Base-by-base conservation (phyloP, 2,113 vertebrate species). In the Anas platyrhynchos region DNA sequence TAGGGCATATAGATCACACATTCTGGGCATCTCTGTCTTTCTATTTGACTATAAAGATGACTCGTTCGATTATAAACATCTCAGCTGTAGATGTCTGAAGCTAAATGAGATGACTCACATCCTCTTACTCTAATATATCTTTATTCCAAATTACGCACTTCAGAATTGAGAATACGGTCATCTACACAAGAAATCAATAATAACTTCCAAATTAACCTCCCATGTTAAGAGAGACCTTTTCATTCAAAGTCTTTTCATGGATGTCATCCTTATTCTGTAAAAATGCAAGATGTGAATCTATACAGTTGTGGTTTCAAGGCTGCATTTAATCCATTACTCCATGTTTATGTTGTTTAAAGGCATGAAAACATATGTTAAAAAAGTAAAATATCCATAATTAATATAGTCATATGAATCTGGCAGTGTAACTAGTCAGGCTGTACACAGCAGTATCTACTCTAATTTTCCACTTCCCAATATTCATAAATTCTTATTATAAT, bases 71-170 rank as follows among this genome's bases (percentile, higher is more conserved):
- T 94, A 94, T 89, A 95, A 95, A 95, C 93, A 96, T 93, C 86
- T 96, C 84, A 94, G 86, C 81, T 95, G 83, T 97, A 80, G 91
- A 88, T 52, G 68, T 96, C 86, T 92, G 86, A 91, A 92, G 58
- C 74, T 82, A 96, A 95, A 93, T 89, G 43, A 92, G 92, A 94
- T 93, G 44, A 97, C 89, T 95, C 91, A 91, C 26, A 93, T 93
- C 91, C 81, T 91, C 86, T 87, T 62, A 89, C 77, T 97, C 88
- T 92, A 93, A 96, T 95, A 95, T 92, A 92, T 87, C 89, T 95
- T 97, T 94, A 91, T 94, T 91, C 73, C 69, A 95, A 96, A 95
- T 97, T 94, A 94, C 86, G 93, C 81, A 91, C 84, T 97, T 92
- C 58, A 93, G 89, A 92, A 91, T 29, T 81, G 23, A 87, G 71